Evolutionary conservation across 2,113 vertebrate genomes (phyloP), one percentile per base, ranked within the genome.

Genomic region (Siniperca chuatsi): DNA sequence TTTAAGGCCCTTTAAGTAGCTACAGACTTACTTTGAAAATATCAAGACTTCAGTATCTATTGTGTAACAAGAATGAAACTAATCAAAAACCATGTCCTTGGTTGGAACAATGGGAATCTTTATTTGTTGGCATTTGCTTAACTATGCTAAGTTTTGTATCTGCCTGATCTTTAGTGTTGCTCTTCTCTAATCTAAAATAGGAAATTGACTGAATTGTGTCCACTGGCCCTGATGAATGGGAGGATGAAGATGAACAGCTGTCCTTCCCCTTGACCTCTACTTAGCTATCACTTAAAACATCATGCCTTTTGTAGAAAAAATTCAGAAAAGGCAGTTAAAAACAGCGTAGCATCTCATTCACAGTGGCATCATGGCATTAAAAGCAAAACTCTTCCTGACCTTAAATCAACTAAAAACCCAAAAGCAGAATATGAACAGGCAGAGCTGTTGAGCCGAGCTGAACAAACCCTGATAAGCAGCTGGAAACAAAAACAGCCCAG

Each of bases 391-490:
- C 69, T 55, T 58, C 48, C 60, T 82, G 72, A 67, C 54, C 35
- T 72, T 11, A 52, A n/a, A 57, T 61, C 2, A 50, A 21, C 69
- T 55, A 33, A 72, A 60, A 82, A 44, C 4, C 23, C 23, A 2
- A 64, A 68, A 52, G 66, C 33, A 64, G 44, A 60, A 57, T 50
- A 15, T 48, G 64, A 33, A 6, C 23, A 15, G 4, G 42, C 67
- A 62, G 40, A 55, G 44, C 50, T 21, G 68, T 44, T 0, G 16
- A 44, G 33, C 40, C 0, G 20, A 44, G 70, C 79, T 68, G 80
- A 54, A 57, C 54, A 78, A 89, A 84, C 87, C 23, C 21, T 50
- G 89, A 90, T 75, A 81, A 87, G 78, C 75, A 79, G 81, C 74
- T 78, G 82, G 86, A 82, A 86, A 84, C 52, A 80, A 71, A 79